These are phyloP conservation scores for Dioctria linearis DNA, from an alignment of 2,888 invertebrate genomes.

Conservation along the genomic window DNA sequence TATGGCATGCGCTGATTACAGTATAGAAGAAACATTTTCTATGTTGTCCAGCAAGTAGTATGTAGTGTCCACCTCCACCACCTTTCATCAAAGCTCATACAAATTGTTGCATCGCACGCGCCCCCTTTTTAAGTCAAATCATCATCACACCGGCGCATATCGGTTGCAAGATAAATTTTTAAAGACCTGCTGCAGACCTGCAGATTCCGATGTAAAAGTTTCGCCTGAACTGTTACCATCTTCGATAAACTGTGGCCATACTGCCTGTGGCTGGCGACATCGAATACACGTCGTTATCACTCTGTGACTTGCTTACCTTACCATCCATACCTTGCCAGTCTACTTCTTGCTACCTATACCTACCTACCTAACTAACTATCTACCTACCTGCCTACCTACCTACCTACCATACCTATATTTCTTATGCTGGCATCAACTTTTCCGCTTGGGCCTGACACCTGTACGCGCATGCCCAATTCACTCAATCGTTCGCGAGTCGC, in stretches of 20 bases:
- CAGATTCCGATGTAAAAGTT: too few species aligned
- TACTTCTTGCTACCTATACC: background rate
- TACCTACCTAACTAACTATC: too few species aligned
- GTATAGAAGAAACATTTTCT: background rate
- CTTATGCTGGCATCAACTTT: constrained; percentile 1
- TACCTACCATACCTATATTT: constrained; percentile 10
- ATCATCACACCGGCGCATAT: background rate
- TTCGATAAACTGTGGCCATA: too few species aligned
- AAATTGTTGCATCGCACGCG: too few species aligned
- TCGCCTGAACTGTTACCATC: too few species aligned
- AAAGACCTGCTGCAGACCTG: too few species aligned
- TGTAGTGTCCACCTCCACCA: background rate
- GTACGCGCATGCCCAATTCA: constrained; percentile 52
- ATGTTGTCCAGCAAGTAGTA: too few species aligned
- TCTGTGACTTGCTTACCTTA: too few species aligned
- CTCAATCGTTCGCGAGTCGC: constrained; percentile 57
- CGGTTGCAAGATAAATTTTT: background rate
- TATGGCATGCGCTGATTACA: background rate
- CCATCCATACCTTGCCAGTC: constrained; percentile 7
- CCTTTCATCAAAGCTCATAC: background rate
- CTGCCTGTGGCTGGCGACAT: too few species aligned
- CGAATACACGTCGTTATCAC: too few species aligned
- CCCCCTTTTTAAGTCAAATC: background rate
- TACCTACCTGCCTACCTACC: too few species aligned
- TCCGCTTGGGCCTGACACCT: constrained; percentile 42